Conservation (phyloP, 2,888 invertebrate species). For the Pollenia amentaria region DNA sequence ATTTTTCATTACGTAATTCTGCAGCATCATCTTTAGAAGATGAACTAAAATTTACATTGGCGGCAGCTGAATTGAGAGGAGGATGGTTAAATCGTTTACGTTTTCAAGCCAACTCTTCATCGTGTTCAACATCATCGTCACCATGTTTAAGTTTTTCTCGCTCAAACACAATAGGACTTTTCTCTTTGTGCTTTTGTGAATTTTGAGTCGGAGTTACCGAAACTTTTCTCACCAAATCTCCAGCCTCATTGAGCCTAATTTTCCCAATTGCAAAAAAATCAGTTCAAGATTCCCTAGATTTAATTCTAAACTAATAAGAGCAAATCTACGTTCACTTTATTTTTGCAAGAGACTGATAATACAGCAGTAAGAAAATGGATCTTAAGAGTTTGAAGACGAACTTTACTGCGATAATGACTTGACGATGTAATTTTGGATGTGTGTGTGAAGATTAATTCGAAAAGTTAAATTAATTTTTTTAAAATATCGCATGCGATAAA, state of each 20-base stretch:
- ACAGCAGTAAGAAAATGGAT: too few species aligned
- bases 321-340: too few species aligned
- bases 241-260: constrained; percentile 79
- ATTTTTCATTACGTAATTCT: constrained; percentile 76
- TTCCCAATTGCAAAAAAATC: too few species aligned
- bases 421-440: too few species aligned
- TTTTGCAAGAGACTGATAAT: too few species aligned
- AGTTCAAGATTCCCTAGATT: too few species aligned
- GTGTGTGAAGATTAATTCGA: too few species aligned
- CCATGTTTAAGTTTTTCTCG: constrained; percentile 43
- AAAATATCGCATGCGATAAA: too few species aligned
- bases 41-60: constrained; percentile 17
- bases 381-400: too few species aligned
- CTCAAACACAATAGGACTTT: constrained; percentile 83
- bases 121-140: not conserved
- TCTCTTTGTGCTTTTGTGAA: constrained; percentile 74
- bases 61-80: constrained; percentile 33
- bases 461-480: too few species aligned
- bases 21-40: constrained; percentile 43
- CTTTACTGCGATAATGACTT: too few species aligned
- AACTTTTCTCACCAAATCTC: constrained; percentile 56
- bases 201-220: constrained; percentile 60
- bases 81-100: constrained; percentile 71
- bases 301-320: too few species aligned
- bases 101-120: constrained; percentile 32